These are phyloP conservation scores for Lottia gigantea DNA, from an alignment of 2,888 invertebrate genomes.

Conservation along the genomic window DNA sequence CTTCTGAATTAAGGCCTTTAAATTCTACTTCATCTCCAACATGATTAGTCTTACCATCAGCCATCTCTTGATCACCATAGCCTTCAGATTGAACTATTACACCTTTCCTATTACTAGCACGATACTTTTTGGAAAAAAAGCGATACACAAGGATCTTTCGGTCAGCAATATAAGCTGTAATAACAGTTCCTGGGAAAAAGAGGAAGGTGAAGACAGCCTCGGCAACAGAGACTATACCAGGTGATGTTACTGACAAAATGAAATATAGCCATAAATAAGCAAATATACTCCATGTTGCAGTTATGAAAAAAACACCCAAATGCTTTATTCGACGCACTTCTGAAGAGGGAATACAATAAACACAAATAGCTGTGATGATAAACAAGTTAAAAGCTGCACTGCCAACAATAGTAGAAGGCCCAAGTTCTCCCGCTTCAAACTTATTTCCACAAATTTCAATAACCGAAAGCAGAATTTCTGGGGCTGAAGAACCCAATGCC, in stretches of 20 bases:
- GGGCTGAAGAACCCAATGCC: slow-evolving; percentile 98
- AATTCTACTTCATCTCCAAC: slow-evolving; percentile 71
- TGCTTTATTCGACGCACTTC: slow-evolving; percentile 95
- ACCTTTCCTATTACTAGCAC: slow-evolving; percentile 89
- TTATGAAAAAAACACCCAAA: slow-evolving; percentile 95
- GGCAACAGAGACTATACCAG: slow-evolving; percentile 94
- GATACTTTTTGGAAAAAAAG: slow-evolving; percentile 82
- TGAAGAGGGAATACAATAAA: slow-evolving; percentile 88
- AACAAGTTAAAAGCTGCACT: slow-evolving; percentile 98
- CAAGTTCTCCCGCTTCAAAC: slow-evolving; percentile 95
- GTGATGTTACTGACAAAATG: slow-evolving; percentile 88
- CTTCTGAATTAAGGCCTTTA: slow-evolving; percentile 74
- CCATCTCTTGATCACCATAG: slow-evolving; percentile 49
- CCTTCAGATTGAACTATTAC: slow-evolving; percentile 74
- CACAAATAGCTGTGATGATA: slow-evolving; percentile 95
- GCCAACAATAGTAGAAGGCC: slow-evolving; percentile 98
- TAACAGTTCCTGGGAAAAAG: slow-evolving; percentile 95
- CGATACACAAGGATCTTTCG: slow-evolving; percentile 71
- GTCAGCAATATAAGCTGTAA: slow-evolving; percentile 97
- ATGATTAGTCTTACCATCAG: slow-evolving; percentile 54
- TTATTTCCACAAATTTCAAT: slow-evolving; percentile 91
- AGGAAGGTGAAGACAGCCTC: slow-evolving; percentile 94
- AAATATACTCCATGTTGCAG: slow-evolving; percentile 96
- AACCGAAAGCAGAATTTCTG: slow-evolving; percentile 95
- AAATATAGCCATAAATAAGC: slow-evolving; percentile 99